phyloP scores from a whole-genome alignment of 2,888 invertebrate species.

The Scaptomyza reducta region DNA sequence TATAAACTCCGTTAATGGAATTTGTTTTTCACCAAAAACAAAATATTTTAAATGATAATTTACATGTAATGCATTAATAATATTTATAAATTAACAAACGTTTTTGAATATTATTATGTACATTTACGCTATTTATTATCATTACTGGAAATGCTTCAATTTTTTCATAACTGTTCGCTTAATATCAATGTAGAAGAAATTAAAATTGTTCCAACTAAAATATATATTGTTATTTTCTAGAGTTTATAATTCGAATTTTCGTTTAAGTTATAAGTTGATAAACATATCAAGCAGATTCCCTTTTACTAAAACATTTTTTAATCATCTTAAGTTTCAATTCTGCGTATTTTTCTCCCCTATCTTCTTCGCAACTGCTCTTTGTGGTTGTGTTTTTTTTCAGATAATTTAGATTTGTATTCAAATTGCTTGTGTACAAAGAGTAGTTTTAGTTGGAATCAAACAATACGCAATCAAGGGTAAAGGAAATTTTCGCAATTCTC shows the following conservation, averaged over 20 bases:
- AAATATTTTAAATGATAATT: not conserved
- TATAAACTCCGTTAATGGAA: slow-evolving; percentile 35
- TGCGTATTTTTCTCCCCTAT: not conserved
- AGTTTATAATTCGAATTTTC: too few species aligned
- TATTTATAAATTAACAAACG: not conserved
- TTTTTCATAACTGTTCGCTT: too few species aligned
- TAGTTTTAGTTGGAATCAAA: slow-evolving; percentile 12
- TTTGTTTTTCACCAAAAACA: not conserved
- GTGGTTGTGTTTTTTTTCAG: not conserved
- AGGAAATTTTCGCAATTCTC: slow-evolving; percentile 32
- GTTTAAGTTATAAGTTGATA: too few species aligned
- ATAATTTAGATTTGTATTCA: slow-evolving; percentile 6
- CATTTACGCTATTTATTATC: too few species aligned
- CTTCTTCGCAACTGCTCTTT: not conserved
- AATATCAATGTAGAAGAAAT: too few species aligned
- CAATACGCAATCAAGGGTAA: slow-evolving; percentile 47
- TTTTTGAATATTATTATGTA: too few species aligned
- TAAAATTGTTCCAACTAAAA: too few species aligned
- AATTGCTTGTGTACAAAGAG: not conserved
- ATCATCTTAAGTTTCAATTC: not conserved
- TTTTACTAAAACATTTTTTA: not conserved
- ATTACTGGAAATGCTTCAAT: too few species aligned
- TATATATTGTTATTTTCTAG: too few species aligned
- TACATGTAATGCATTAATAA: not conserved
- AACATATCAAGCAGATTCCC: not conserved